phyloP scores from a whole-genome alignment of 2,888 invertebrate species.

The Gymnocheta viridis region DNA sequence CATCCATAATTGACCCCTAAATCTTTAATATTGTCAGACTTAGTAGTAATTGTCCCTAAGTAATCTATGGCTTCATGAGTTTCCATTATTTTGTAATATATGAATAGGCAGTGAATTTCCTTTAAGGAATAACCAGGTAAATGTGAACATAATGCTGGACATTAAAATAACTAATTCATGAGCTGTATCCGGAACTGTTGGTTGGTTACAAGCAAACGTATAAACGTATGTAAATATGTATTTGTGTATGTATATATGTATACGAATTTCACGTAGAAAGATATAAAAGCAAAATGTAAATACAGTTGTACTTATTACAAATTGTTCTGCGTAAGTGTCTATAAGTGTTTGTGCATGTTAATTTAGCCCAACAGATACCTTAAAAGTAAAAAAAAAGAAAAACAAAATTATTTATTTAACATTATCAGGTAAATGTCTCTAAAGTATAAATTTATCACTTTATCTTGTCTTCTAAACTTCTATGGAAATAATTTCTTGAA shows the following conservation, averaged over 20 bases:
- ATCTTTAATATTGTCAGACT: no score
- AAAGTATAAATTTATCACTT: neutral
- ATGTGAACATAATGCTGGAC: no score
- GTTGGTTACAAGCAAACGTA: neutral
- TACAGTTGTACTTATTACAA: neutral
- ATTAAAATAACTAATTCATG: neutral
- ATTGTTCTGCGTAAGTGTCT: neutral
- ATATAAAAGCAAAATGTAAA: slow-evolving; percentile 5
- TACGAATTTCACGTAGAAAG: neutral
- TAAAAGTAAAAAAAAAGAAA: neutral
- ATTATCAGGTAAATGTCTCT: slow-evolving; percentile 10
- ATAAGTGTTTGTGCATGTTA: slow-evolving; percentile 1
- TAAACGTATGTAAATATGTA: no score
- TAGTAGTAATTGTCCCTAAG: no score
- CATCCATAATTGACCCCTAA: no score
- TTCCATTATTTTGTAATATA: no score
- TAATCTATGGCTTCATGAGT: no score
- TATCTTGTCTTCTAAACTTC: slow-evolving; percentile 14
- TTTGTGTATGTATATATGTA: no score
- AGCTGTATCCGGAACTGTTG: neutral
- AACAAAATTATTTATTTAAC: slow-evolving; percentile 7
- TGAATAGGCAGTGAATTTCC: no score
- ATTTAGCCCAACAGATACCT: slow-evolving; percentile 2
- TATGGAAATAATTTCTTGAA: neutral
- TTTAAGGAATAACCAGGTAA: no score